phyloP scores from a whole-genome alignment of 2,797 vertebrate species.

The Danio tinwini region DNA sequence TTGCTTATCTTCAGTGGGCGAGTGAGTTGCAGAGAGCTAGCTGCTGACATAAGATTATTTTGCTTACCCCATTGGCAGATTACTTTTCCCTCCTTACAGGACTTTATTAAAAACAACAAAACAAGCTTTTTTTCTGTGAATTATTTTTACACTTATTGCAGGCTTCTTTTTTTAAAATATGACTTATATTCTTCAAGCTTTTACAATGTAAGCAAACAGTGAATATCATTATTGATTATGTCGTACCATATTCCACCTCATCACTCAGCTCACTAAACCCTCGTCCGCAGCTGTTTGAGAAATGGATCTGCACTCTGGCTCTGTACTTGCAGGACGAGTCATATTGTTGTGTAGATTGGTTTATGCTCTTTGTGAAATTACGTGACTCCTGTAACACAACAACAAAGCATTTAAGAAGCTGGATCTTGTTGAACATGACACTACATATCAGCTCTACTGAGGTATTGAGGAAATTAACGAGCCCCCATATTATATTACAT shows the following conservation, averaged over 20 bases:
- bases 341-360: accelerated
- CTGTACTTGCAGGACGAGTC: conserved; percentile 17
- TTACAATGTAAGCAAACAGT: neutral
- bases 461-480: neutral
- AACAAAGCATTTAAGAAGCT: neutral
- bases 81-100: too few species aligned
- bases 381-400: neutral
- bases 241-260: conserved; percentile 17
- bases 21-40: too few species aligned
- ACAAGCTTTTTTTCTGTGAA: neutral
- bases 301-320: neutral
- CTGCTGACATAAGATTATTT: too few species aligned
- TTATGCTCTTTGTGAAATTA: accelerated
- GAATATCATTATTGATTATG: neutral
- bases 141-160: neutral
- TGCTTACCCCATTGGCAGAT: too few species aligned
- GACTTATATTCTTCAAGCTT: neutral
- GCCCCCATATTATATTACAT: neutral
- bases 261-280: neutral
- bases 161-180: neutral
- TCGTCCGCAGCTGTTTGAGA: accelerated
- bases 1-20: too few species aligned
- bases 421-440: neutral
- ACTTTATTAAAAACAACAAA: neutral
- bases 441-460: neutral